Conservation (phyloP, 37 sponge, comb jelly and placozoan species). For the Beroe forskalii region DNA sequence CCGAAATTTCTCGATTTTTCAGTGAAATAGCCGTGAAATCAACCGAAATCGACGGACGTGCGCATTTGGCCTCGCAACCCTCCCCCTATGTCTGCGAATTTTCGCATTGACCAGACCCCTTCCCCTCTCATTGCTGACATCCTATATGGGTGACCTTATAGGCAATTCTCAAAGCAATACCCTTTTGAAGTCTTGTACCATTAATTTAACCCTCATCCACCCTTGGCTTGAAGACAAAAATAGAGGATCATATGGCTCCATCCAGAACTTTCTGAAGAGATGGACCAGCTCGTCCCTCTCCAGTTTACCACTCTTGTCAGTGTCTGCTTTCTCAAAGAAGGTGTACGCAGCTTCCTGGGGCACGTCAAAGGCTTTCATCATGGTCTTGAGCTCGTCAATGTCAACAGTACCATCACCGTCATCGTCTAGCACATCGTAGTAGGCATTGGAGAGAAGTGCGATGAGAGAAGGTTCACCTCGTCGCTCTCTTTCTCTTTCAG, state of each 20-base stretch:
- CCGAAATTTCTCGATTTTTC: too few species aligned
- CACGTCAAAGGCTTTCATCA: slow-evolving; percentile 56
- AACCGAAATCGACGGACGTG: too few species aligned
- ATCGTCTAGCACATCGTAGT: slow-evolving; percentile 59
- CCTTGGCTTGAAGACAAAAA: too few species aligned
- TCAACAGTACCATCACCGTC: slow-evolving; percentile 58
- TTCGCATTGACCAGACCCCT: too few species aligned
- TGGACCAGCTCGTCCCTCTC: slow-evolving; percentile 45
- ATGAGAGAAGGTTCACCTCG: slow-evolving; percentile 33
- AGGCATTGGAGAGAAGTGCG: slow-evolving; percentile 38
- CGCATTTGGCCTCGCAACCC: too few species aligned
- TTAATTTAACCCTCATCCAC: too few species aligned
- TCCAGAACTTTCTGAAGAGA: slow-evolving; percentile 63
- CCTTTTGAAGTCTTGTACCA: too few species aligned
- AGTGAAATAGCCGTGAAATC: too few species aligned
- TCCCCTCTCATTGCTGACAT: too few species aligned
- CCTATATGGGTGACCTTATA: too few species aligned
- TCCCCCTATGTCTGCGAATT: too few species aligned
- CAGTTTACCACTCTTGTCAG: slow-evolving; percentile 56
- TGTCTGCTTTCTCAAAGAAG: slow-evolving; percentile 44
- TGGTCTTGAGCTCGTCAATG: slow-evolving; percentile 46
- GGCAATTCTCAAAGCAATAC: too few species aligned
- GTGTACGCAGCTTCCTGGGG: slow-evolving; percentile 59
- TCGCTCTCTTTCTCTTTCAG: slow-evolving; percentile 58
- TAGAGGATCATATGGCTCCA: slow-evolving; percentile 39